Percentiles rank a stretch among this genome's conserved stretches.
Conservation (phyloP, 1,140 invertebrate genomes). For the Gryon sp. region DNA sequence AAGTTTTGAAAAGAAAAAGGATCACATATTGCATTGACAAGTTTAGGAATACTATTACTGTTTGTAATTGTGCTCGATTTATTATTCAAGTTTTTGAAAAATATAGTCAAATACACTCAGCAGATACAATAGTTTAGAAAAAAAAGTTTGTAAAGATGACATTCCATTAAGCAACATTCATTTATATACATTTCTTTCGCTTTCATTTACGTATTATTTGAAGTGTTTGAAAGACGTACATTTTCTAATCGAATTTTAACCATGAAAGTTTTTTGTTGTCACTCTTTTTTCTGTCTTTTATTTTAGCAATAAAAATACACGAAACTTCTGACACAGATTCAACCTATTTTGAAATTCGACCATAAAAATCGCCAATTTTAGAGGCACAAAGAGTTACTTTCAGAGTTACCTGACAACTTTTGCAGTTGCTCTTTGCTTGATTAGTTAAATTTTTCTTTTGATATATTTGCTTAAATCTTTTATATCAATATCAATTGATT, state of each 20-base stretch:
- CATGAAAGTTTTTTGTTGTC: background rate
- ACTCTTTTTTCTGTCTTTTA: background rate
- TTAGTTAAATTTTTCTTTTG: background rate
- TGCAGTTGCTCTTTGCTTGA: conserved; percentile 7
- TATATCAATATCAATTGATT: too few species aligned
- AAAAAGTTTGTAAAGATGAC: too few species aligned
- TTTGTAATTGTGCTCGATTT: background rate
- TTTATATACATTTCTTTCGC: too few species aligned
- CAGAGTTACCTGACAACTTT: background rate
- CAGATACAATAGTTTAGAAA: too few species aligned
- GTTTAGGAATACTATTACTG: too few species aligned
- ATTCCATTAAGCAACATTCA: too few species aligned
- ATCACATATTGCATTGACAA: too few species aligned
- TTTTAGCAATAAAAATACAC: background rate
- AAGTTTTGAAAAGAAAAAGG: background rate
- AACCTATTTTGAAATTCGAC: conserved; percentile 2
- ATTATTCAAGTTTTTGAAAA: too few species aligned
- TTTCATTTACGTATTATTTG: too few species aligned
- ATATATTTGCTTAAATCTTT: background rate
- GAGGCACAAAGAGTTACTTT: background rate
- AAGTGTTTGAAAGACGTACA: background rate
- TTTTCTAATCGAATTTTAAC: background rate
- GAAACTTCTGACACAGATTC: background rate
- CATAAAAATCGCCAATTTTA: conserved; percentile 5
- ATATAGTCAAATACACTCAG: too few species aligned